Evolutionary conservation across 2,888 invertebrate genomes (phyloP).

Genomic region (Scrobipalpa atriplicella): DNA sequence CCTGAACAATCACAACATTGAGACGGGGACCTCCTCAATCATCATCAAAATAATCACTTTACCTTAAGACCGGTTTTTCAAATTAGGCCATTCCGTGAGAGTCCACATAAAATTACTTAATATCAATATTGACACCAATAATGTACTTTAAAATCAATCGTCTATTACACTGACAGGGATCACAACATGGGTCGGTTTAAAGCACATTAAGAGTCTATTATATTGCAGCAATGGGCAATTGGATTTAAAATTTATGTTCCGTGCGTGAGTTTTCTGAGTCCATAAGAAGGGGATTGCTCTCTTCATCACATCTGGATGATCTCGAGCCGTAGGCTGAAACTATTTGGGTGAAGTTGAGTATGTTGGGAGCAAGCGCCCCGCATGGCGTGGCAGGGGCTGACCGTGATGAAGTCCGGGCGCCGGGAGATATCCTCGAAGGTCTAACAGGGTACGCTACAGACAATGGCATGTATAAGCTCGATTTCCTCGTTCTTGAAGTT

Average conservation of each 20-base stretch:
- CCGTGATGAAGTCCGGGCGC: constrained; percentile 85
- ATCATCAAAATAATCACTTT: constrained; percentile 30
- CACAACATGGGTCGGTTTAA: constrained; percentile 26
- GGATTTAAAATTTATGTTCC: constrained; percentile 70
- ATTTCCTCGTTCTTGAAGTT: constrained; percentile 76
- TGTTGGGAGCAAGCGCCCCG: constrained; percentile 85
- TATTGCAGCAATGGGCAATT: constrained; percentile 24
- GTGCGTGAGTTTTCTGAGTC: constrained; percentile 62
- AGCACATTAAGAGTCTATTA: constrained; percentile 19
- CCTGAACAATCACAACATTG: constrained; percentile 67
- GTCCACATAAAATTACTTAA: constrained; percentile 13
- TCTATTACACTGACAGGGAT: constrained; percentile 27
- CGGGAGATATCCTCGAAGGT: constrained; percentile 65
- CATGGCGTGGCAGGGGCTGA: constrained; percentile 92
- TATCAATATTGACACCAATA: constrained; percentile 26
- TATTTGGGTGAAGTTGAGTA: constrained; percentile 84
- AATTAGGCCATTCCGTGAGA: constrained; percentile 29
- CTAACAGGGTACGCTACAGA: constrained; percentile 64
- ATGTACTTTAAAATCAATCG: constrained; percentile 15
- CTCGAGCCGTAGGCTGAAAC: constrained; percentile 73
- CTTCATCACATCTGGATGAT: constrained; percentile 76
- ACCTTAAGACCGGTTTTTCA: background rate
- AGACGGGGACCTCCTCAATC: constrained; percentile 48
- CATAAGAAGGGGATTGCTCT: constrained; percentile 85
- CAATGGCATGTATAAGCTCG: constrained; percentile 88